A percentile compares a stretch with the other conserved stretches of the same genome.
phyloP scores from a whole-genome alignment of 2,797 vertebrate species.

The Acanthiza pusilla region DNA sequence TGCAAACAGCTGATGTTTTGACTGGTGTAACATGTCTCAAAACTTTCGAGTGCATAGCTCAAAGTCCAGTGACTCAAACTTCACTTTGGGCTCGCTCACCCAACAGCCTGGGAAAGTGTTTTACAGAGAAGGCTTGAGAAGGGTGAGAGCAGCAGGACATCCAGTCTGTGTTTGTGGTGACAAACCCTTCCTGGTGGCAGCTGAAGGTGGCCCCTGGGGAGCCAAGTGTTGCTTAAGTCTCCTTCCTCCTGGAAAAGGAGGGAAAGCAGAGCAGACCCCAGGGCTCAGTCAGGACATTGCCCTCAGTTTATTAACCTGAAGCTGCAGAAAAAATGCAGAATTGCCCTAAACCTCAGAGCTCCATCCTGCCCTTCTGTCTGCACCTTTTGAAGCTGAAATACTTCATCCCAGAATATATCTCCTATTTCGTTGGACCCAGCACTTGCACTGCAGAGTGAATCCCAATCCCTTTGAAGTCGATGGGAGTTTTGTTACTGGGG shows the following conservation, averaged over 20 bases:
- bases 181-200: neutral
- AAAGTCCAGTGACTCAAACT: constrained; percentile 40
- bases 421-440: neutral
- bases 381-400: constrained; percentile 2
- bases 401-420: neutral
- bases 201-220: neutral
- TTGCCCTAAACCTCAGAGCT: neutral
- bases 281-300: neutral
- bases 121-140: neutral
- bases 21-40: neutral
- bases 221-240: neutral
- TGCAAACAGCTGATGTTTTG: constrained; percentile 28
- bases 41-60: neutral
- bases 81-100: neutral
- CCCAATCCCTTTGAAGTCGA: constrained; percentile 11
- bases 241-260: neutral
- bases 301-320: neutral
- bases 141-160: neutral
- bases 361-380: neutral
- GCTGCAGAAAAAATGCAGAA: neutral
- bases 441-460: neutral
- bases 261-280: neutral
- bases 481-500: constrained; percentile 39
- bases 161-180: neutral
- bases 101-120: neutral